These are phyloP conservation scores for Rhinophrynus dorsalis DNA, from an alignment of 2,797 vertebrate species.

Conservation along the genomic window DNA sequence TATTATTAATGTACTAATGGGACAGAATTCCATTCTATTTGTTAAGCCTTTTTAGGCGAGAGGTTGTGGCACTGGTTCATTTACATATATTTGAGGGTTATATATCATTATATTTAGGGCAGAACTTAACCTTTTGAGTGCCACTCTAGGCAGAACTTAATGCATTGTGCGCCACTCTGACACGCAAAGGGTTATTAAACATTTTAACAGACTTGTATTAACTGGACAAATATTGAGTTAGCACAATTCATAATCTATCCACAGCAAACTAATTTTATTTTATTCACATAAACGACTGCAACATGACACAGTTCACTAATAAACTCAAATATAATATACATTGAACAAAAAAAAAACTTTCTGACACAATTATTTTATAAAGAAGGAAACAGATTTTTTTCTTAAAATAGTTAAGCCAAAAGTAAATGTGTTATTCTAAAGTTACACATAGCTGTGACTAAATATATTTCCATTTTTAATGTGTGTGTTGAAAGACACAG, in stretches of 20 bases:
- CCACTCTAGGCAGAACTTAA: too few relatives aligned
- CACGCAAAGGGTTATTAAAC: neutral
- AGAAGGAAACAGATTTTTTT: neutral
- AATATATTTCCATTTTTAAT: constrained; percentile 3
- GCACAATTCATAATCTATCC: neutral
- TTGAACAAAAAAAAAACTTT: neutral
- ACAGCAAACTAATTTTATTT: neutral
- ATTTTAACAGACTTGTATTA: neutral
- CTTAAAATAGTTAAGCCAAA: neutral
- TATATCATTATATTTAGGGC: too few relatives aligned
- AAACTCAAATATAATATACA: neutral
- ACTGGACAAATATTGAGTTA: neutral
- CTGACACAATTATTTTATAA: neutral
- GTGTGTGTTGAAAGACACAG: neutral
- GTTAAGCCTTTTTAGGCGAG: too few relatives aligned
- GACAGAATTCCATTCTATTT: too few relatives aligned
- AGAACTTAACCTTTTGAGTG: too few relatives aligned
- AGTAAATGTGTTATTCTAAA: neutral
- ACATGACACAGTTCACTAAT: neutral
- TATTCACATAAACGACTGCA: neutral
- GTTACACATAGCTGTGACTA: neutral
- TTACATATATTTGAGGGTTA: too few relatives aligned
- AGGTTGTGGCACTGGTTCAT: too few relatives aligned
- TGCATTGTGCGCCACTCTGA: neutral
- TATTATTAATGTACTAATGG: too few relatives aligned